Base-by-base conservation (phyloP, 2,797 vertebrate genomes). In the Brotogeris chrysoptera region DNA sequence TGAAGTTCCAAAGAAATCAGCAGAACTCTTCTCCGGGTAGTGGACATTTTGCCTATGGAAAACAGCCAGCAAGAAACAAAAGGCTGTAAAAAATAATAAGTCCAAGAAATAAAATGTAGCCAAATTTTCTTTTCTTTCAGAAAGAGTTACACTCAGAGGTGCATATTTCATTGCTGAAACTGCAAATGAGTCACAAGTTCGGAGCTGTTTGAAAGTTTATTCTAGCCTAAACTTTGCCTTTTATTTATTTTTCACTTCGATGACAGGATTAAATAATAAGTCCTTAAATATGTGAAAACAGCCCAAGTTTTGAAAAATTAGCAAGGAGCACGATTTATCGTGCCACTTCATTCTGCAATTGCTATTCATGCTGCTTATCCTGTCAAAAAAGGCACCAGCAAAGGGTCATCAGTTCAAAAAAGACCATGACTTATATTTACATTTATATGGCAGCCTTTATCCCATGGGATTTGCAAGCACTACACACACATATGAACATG, bases 351-450 rank as follows among this genome's bases (percentile, higher is more conserved):
- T 49, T 68, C 47, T 68, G 36, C 32, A 85, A 36, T 80, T 88
- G 47, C 7, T 82, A 71, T 92, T 87, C 9, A 1, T 65, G 49
- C 30, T 88, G 63, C 55, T 94, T 86, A 55, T 66, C 19, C 68
- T 88, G 70, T 84, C 78, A 90, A 80, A 89, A 93, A 76, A 93
- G 80, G 57, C 30, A 84, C 53, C 11, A 16, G 36, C 28, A 88
- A 91, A 90, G 38, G 64, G 50, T 86, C 60, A 80, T 73, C 59
- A 27, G 70, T 94, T 88, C 89, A 92, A 90, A 91, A 66, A 80
- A 55, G 39, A 79, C 23, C 47, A 41, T 78, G 91, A 76, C 76
- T 82, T 82, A 39, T 72, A 81, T 90, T 91, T 86, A 70, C 73
- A 86, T 92, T 74, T 79, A 25, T 90, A 36, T 59, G 80, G 61